Evolutionary conservation across 2,113 vertebrate genomes (phyloP).

Genomic region (Gopherus flavomarginatus): DNA sequence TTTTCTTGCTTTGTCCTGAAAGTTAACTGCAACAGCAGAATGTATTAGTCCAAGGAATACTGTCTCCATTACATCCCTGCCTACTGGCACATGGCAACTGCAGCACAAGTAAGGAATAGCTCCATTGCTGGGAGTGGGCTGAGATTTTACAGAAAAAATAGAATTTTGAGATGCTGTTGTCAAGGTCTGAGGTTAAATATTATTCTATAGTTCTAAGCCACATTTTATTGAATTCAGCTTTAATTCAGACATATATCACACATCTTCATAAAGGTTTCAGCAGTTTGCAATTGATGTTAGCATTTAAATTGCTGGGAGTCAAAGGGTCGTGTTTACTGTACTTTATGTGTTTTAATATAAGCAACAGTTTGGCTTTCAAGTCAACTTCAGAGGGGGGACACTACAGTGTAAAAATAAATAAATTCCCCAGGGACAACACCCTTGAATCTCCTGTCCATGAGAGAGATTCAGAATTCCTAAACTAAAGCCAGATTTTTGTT

Average conservation of each 20-base stretch:
- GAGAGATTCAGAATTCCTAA: neutral
- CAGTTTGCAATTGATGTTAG: neutral
- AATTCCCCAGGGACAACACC: neutral
- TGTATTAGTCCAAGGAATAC: conserved; percentile 55
- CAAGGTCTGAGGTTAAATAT: conserved; percentile 14
- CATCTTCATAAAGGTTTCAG: neutral
- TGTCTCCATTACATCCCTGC: conserved; percentile 56
- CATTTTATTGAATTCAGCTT: neutral
- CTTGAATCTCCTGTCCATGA: conserved; percentile 18
- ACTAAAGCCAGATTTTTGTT: neutral
- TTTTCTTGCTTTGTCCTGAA: conserved; percentile 62
- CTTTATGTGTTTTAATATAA: conserved; percentile 27
- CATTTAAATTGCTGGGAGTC: conserved; percentile 20
- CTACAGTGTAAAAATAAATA: neutral
- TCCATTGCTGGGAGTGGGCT: conserved; percentile 32
- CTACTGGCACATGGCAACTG: conserved; percentile 42
- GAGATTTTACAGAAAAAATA: neutral
- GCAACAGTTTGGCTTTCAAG: conserved; percentile 3
- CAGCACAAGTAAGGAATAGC: conserved; percentile 23
- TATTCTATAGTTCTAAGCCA: conserved; percentile 25
- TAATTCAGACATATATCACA: neutral
- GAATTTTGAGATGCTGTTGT: conserved; percentile 13
- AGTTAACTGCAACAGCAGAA: conserved; percentile 63
- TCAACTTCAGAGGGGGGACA: conserved; percentile 11
- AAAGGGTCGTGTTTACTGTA: conserved; percentile 36